phyloP scores from a whole-genome alignment of 2,797 vertebrate species.

The Tragelaphus oryx region DNA sequence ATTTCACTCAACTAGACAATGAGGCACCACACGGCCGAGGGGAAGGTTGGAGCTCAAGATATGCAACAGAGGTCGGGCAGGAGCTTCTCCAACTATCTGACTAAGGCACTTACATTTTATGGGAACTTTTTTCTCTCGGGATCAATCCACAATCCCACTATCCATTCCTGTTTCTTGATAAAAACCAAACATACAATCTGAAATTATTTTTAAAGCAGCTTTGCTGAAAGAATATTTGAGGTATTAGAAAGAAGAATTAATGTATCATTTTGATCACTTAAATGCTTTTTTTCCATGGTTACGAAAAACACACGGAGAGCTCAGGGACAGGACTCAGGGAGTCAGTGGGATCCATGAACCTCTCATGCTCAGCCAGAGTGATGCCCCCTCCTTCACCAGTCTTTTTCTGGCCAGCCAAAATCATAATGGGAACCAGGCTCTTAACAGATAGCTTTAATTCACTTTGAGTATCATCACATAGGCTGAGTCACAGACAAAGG shows the following conservation, averaged over 20 bases:
- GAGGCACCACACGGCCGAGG: background rate
- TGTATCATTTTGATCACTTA: background rate
- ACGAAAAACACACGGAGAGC: background rate
- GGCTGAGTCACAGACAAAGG: background rate
- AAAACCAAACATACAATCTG: background rate
- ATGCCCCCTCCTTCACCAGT: background rate
- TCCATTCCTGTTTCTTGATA: background rate
- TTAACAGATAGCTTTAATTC: background rate
- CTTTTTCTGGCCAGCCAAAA: background rate
- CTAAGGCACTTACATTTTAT: background rate
- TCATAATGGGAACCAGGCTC: background rate
- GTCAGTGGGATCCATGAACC: background rate
- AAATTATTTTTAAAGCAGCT: slow-evolving; percentile 29
- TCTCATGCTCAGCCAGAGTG: background rate
- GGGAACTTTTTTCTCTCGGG: background rate
- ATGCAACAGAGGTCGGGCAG: background rate
- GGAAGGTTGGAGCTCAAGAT: background rate
- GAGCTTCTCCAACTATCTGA: background rate
- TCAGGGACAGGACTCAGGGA: background rate
- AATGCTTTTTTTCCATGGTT: background rate
- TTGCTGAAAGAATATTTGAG: slow-evolving; percentile 8
- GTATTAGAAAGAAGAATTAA: background rate
- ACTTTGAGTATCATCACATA: background rate
- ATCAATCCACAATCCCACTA: background rate
- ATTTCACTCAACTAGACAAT: background rate